A percentile compares a stretch with the other conserved stretches of the same genome.
These are phyloP conservation scores for Motacilla alba DNA, from an alignment of 2,113 vertebrate species.

Conservation along the genomic window DNA sequence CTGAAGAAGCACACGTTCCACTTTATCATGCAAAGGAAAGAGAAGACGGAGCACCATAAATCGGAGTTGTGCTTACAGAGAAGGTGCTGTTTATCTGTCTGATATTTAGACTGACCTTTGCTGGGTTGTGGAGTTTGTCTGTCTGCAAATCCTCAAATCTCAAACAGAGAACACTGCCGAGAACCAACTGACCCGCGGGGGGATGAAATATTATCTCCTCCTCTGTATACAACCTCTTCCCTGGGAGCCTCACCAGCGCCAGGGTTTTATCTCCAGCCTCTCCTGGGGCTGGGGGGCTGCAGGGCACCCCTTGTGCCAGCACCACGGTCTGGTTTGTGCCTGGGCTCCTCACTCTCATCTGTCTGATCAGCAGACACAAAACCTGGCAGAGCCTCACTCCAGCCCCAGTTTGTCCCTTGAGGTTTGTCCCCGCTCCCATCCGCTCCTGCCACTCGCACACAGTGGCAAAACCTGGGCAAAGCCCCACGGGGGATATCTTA, in stretches of 20 bases:
- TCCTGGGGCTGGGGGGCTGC: not conserved
- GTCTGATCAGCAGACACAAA: not conserved
- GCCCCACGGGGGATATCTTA: not conserved
- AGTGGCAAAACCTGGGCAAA: not conserved
- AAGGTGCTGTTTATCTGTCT: slow-evolving; percentile 69
- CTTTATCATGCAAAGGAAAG: slow-evolving; percentile 50
- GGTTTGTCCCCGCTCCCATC: not conserved
- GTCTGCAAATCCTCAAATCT: slow-evolving; percentile 74
- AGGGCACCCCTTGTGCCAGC: not conserved
- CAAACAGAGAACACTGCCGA: slow-evolving; percentile 62
- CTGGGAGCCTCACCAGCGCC: not conserved
- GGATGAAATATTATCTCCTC: slow-evolving; percentile 69
- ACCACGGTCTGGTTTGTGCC: not conserved
- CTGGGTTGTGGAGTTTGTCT: slow-evolving; percentile 73
- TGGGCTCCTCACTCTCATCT: not conserved
- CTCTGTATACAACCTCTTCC: slow-evolving; percentile 41
- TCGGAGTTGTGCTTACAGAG: slow-evolving; percentile 33
- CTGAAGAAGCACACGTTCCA: not conserved
- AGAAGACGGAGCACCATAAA: slow-evolving; percentile 54
- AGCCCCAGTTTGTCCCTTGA: not conserved
- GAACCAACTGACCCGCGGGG: slow-evolving; percentile 55
- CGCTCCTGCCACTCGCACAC: not conserved
- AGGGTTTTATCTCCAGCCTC: not conserved
- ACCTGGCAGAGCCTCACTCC: not conserved
- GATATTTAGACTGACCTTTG: slow-evolving; percentile 78